Evolutionary conservation across 1,140 invertebrate species (phyloP), one percentile per base, ranked within the genome.

Genomic region (Drosophila ohnishii): DNA sequence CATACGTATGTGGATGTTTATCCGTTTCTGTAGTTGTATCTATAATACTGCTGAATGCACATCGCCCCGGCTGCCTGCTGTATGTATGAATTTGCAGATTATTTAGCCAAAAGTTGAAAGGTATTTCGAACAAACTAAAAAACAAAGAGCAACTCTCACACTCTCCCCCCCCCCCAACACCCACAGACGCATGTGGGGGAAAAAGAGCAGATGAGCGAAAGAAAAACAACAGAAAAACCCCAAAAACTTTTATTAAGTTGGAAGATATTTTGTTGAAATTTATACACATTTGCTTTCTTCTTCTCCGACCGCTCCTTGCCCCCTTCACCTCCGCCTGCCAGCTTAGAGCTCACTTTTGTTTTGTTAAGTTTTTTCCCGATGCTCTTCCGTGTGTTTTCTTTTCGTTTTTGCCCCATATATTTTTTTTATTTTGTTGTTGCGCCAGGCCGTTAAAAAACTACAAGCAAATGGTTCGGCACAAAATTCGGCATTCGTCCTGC

Each of bases 231-330:
- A 44, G 56, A 72, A 71, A 63, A 76, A 65, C 62, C 80, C 76
- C 75, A 66, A 80, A 80, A 88, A 88, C 84, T 87, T 87, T 87
- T 88, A 87, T 88, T 88, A 88, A 88, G 84, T 88, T 88, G 76
- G 66, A 88, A 88, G 84, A 84, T 87, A 87, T 88, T 87, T 87
- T 87, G 84, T 88, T 88, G 80, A 88, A 88, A 88, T 88, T 87
- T 88, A 88, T 88, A 88, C 84, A 88, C 83, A 87, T 86, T 85
- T 78, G 79, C 82, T 76, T 87, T 82, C 71, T 76, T 72, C 60
- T 28, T 42, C 47, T 5, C 35, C 30, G 4, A 30, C 14, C 11
- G 3, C 28, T 11, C 51, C 48, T 16, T 9, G 37, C 50, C 39
- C 64, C 37, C 58, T 48, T 63, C 14, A 19, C 37, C 11, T n/a